Conservation (phyloP, 2,888 invertebrate species). For the Ecliptopera silaceata region DNA sequence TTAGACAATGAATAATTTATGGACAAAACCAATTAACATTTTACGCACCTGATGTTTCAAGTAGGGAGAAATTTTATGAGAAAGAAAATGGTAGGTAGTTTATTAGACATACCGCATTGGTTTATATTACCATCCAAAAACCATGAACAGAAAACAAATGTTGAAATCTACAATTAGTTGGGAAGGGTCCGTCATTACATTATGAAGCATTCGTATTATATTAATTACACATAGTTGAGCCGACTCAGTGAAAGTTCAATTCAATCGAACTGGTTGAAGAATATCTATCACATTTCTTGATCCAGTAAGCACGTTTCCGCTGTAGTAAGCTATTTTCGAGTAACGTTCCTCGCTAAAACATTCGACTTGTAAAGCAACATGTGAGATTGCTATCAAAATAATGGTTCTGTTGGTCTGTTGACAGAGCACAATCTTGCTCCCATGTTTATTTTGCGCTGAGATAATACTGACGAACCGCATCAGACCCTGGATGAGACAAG, state of each 20-base stretch:
- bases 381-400: conserved; percentile 36
- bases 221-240: background rate
- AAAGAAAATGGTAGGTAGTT: background rate
- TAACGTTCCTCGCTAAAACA: conserved; percentile 5
- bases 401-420: conserved; percentile 19
- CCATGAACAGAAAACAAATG: no score
- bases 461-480: conserved; percentile 42
- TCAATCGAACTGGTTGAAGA: background rate
- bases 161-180: no score
- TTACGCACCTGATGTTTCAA: conserved; percentile 15
- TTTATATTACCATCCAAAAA: no score
- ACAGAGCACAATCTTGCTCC: conserved; percentile 26
- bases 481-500: conserved; percentile 26
- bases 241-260: background rate
- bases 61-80: background rate
- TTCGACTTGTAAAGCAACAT: conserved; percentile 15
- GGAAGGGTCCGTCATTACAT: background rate
- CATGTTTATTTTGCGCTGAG: conserved; percentile 40
- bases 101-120: no score
- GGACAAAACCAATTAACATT: conserved; percentile 15
- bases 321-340: conserved; percentile 15
- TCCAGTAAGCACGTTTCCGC: background rate
- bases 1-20: conserved; percentile 23
- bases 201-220: background rate
- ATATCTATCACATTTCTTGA: background rate